These are phyloP conservation scores for Dryas iulia DNA, from an alignment of 1,140 invertebrate species.

Conservation along the genomic window DNA sequence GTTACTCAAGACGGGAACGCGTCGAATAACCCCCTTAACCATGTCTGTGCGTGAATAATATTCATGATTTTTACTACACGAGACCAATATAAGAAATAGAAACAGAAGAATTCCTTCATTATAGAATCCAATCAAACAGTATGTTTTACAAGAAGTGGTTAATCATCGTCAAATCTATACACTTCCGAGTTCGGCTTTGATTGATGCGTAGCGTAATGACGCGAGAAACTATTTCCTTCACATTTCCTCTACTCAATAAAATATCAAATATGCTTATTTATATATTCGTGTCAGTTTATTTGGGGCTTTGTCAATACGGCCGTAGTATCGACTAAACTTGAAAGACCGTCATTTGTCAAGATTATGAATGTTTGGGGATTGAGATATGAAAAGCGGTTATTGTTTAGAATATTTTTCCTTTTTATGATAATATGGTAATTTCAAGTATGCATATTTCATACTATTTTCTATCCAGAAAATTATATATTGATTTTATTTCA, in stretches of 20 bases:
- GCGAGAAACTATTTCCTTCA: slow-evolving; percentile 76
- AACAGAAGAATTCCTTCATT: neutral
- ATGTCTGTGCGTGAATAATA: neutral
- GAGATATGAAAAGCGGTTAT: slow-evolving; percentile 76
- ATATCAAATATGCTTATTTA: slow-evolving; percentile 78
- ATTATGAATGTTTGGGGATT: slow-evolving; percentile 74
- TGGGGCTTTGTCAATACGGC: slow-evolving; percentile 71
- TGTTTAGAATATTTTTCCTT: slow-evolving; percentile 70
- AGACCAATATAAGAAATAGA: neutral
- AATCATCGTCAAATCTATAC: slow-evolving; percentile 15
- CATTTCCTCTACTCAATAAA: slow-evolving; percentile 79
- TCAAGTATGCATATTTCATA: neutral
- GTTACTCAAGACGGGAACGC: slow-evolving; percentile 32
- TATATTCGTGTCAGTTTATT: slow-evolving; percentile 73
- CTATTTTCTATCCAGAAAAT: too few relatives aligned
- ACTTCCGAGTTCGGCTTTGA: slow-evolving; percentile 55
- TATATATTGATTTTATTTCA: too few relatives aligned
- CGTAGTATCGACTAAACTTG: slow-evolving; percentile 67
- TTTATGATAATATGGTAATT: slow-evolving; percentile 21
- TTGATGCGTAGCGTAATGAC: slow-evolving; percentile 76
- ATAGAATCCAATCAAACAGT: neutral
- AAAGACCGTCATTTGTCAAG: slow-evolving; percentile 78
- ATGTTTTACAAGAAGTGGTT: neutral
- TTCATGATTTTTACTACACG: too few relatives aligned
- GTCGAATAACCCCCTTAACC: neutral